Evolutionary conservation across 53 echinoderm and acorn worm species (phyloP).

Genomic region (Temnopleurus reevesii): DNA sequence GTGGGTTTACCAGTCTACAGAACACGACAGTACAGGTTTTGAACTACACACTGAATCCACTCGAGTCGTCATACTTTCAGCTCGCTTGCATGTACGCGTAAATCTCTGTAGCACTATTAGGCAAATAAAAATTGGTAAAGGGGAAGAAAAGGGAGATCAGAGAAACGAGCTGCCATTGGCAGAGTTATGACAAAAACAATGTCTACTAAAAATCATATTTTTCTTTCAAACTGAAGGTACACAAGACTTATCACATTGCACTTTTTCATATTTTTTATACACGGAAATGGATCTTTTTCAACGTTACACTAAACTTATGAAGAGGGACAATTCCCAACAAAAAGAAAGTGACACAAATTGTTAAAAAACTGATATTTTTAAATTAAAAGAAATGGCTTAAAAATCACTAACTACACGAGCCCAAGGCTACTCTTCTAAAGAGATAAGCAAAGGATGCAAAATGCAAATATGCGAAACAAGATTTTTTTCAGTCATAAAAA

Average conservation of each 20-base stretch:
- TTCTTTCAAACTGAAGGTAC: too few species aligned
- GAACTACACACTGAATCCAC: not conserved
- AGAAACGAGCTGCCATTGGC: constrained; percentile 24
- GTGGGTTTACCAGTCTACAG: too few species aligned
- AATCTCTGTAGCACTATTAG: not conserved
- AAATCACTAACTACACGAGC: not conserved
- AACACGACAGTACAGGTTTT: not conserved
- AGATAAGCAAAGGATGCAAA: not conserved
- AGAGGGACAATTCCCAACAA: not conserved
- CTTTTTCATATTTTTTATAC: too few species aligned
- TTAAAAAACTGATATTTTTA: too few species aligned
- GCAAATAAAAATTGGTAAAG: not conserved
- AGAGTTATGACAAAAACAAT: too few species aligned
- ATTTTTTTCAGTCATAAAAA: not conserved
- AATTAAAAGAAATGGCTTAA: not conserved
- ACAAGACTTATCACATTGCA: too few species aligned
- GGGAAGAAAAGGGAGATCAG: not conserved
- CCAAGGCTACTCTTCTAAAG: not conserved
- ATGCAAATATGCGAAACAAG: not conserved
- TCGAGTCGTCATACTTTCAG: not conserved
- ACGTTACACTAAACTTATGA: not conserved
- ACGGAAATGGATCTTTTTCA: too few species aligned
- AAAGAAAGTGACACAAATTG: not conserved
- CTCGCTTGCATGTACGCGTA: too few species aligned
- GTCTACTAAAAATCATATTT: too few species aligned